These are phyloP conservation scores for Benitochromis conjunctus DNA, from an alignment of 2,113 vertebrate species.

Conservation along the genomic window DNA sequence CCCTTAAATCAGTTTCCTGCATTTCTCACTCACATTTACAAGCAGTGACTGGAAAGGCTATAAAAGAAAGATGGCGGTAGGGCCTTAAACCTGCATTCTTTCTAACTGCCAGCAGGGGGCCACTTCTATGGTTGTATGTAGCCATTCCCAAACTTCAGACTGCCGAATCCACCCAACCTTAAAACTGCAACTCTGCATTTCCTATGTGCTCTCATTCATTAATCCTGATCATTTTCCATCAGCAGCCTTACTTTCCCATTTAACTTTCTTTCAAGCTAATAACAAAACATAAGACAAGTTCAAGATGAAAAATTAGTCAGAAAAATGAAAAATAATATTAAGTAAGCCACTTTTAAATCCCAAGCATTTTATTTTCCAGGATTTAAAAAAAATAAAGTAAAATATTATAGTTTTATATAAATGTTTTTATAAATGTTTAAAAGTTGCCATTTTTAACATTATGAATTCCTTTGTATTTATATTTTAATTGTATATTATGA, in stretches of 20 bases:
- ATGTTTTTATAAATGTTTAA: too few relatives aligned
- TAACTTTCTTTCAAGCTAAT: not conserved
- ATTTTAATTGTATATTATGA: not conserved
- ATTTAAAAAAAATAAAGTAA: too few relatives aligned
- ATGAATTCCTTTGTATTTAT: not conserved
- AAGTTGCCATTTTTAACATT: not conserved
- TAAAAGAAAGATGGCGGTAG: not conserved
- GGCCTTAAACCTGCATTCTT: not conserved
- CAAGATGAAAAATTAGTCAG: not conserved
- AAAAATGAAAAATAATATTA: not conserved
- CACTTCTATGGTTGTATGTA: not conserved
- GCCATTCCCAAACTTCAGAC: not conserved
- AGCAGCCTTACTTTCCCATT: not conserved
- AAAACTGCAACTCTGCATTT: not conserved
- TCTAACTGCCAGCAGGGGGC: not conserved
- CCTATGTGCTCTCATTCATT: not conserved
- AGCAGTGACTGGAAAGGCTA: not conserved
- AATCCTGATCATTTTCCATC: not conserved
- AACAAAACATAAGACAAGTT: not conserved
- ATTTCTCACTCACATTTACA: not conserved
- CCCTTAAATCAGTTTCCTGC: not conserved
- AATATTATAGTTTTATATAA: too few relatives aligned
- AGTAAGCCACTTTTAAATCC: not conserved
- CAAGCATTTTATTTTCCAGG: accelerated
- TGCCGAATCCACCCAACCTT: not conserved